Base-by-base conservation (phyloP, 2,888 invertebrate genomes). In the Fabriciana adippe region DNA sequence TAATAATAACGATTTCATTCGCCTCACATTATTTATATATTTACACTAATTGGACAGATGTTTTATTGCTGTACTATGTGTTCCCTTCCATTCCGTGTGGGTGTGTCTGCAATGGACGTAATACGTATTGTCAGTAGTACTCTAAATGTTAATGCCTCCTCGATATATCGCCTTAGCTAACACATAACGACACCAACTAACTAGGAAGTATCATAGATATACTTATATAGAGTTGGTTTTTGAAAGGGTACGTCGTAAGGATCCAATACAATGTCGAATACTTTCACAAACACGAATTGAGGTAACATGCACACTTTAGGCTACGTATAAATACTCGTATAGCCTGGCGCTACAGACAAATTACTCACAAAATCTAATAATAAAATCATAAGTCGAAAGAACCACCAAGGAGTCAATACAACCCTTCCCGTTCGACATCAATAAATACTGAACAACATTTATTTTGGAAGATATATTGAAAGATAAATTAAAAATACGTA, bases 51-150 rank as follows among this genome's bases (percentile, higher is more conserved):
- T 85, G 84, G 86, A 87, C 86, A 86, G 83, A 85, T 76, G 79
- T 80, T 77, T 81, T 75, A 83, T 81, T 84, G 85, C 72, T 78
- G 83, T 84, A 86, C 82, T 92, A 92, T 84, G 87, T 87, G 86
- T 87, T 88, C 84, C 81, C 88, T 79, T 89, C 92, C 88, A 79
- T 83, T 86, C 90, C 91, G 81, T 88, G 89, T 81, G 83, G 82
- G 79, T 85, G 85, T 83, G 90, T 92, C 92, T 92, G 92, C 89
- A 92, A 92, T 84, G 91, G 90, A 92, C 81, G 89, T 87, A 89
- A 90, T 86, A 82, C 75, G 79, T 75, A 80, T 78, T 81, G 82
- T 89, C 81, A 91, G 83, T 89, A 87, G 74, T 76, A 66, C 59
- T 51, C 41, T 72, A 51, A 54, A 54, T 48, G n/a, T 59, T 21